Evolutionary conservation across 2,888 invertebrate genomes (phyloP).

Genomic region (Noctua comes): DNA sequence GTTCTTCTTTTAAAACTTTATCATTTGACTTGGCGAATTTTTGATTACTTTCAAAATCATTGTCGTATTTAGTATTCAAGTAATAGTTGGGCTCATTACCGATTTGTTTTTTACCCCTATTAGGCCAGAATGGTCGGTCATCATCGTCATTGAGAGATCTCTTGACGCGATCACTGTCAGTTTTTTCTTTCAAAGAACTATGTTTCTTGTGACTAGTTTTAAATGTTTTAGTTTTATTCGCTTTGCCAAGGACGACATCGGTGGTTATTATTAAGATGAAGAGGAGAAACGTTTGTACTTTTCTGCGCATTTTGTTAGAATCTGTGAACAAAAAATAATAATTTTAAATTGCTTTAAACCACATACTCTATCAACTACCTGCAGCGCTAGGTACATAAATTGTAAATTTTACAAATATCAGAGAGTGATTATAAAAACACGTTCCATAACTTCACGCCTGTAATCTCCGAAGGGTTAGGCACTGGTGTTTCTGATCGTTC

Average conservation of each 20-base stretch:
- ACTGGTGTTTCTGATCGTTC: background rate
- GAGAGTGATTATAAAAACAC: background rate
- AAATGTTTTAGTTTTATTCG: constrained; percentile 73
- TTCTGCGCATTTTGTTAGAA: constrained; percentile 78
- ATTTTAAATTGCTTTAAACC: background rate
- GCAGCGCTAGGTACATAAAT: background rate
- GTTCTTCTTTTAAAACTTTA: constrained; percentile 76
- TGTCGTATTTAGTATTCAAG: constrained; percentile 51
- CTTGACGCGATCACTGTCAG: constrained; percentile 74
- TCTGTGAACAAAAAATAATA: constrained; percentile 74
- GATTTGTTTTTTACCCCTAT: constrained; percentile 74
- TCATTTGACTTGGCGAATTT: constrained; percentile 67
- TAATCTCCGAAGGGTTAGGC: background rate
- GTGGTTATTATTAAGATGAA: constrained; percentile 77
- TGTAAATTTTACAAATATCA: background rate
- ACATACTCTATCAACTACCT: background rate
- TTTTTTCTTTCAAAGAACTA: constrained; percentile 70
- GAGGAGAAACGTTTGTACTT: constrained; percentile 73
- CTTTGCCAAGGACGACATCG: constrained; percentile 76
- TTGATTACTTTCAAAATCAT: constrained; percentile 62
- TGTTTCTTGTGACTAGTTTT: constrained; percentile 71
- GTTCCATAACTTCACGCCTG: background rate
- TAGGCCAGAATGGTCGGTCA: constrained; percentile 77
- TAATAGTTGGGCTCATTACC: constrained; percentile 53
- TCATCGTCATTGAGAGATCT: constrained; percentile 77